These are phyloP conservation scores for Helogale parvula DNA, from an alignment of 2,113 vertebrate genomes.

Conservation along the genomic window DNA sequence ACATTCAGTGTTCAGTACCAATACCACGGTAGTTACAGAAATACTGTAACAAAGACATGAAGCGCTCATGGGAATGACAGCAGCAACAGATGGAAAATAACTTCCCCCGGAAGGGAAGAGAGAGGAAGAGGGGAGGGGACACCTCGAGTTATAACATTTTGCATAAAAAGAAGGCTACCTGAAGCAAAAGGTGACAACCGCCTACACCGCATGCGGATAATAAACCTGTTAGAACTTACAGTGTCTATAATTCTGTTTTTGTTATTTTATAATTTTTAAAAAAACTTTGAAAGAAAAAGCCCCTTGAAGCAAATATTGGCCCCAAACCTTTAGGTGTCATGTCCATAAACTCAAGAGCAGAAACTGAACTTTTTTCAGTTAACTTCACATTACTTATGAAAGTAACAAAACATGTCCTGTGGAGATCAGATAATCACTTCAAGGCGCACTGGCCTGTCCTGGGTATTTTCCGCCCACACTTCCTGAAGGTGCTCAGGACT, in stretches of 20 bases:
- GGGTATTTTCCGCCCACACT: not conserved
- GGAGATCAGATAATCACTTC: not conserved
- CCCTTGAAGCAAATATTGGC: not conserved
- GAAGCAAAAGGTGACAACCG: not conserved
- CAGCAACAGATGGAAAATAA: not conserved
- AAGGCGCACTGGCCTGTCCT: too few relatives aligned
- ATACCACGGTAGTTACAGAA: not conserved
- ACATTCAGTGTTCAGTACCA: too few relatives aligned
- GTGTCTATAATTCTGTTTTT: not conserved
- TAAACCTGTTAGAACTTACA: not conserved
- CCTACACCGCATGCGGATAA: not conserved
- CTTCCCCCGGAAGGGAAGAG: not conserved
- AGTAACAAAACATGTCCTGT: not conserved
- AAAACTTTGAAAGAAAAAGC: not conserved
- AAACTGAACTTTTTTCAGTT: not conserved
- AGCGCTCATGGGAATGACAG: not conserved
- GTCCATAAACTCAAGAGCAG: not conserved
- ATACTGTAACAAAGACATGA: not conserved
- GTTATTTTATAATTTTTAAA: not conserved
- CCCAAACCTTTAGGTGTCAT: not conserved
- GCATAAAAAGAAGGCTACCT: not conserved
- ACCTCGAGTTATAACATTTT: not conserved
- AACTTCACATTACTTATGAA: not conserved
- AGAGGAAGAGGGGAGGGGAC: rapidly evolving
- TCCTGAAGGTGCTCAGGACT: not conserved